A percentile compares a stretch with the other conserved stretches of the same genome.
Evolutionary conservation across 30 jellyfish, hydroid and myxozoan genomes (phyloP).

Genomic region (Aurelia aurita complex sp. Pacific): DNA sequence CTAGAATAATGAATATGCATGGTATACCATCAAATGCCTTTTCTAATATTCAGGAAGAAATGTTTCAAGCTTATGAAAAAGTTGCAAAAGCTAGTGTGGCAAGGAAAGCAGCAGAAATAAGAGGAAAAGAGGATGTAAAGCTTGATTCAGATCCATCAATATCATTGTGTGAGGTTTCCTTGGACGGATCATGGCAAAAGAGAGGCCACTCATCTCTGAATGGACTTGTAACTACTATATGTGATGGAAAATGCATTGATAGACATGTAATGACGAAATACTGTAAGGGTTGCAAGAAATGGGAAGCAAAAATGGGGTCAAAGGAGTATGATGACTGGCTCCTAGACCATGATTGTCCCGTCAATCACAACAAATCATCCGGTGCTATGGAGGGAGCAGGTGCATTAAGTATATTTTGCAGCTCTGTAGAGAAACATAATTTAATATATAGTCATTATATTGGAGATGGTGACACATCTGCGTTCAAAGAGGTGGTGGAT

Average conservation of each 20-base stretch:
- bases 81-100: constrained; percentile 22
- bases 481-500: constrained; percentile 20
- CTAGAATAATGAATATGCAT: constrained; percentile 22
- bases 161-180: constrained; percentile 6
- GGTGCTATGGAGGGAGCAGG: constrained; percentile 71
- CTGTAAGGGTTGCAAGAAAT: too few species aligned
- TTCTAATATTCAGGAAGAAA: constrained; percentile 12
- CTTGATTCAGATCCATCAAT: constrained; percentile 12
- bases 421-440: constrained; percentile 37
- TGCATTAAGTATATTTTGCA: constrained; percentile 11
- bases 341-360: constrained; percentile 33
- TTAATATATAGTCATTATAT: constrained; percentile 12
- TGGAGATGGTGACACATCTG: constrained; percentile 37
- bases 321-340: constrained; percentile 41
- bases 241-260: constrained; percentile 15
- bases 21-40: constrained; percentile 3
- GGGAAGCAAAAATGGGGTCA: too few species aligned
- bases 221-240: constrained; percentile 6
- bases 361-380: constrained; percentile 34
- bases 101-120: constrained; percentile 5
- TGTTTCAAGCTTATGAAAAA: constrained; percentile 1
- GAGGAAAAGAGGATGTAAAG: not conserved
- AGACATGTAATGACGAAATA: too few species aligned
- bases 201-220: constrained; percentile 17
- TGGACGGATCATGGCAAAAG: constrained; percentile 34